Conservation (phyloP, 2,888 invertebrate species). For the Meteorus cinctellus region DNA sequence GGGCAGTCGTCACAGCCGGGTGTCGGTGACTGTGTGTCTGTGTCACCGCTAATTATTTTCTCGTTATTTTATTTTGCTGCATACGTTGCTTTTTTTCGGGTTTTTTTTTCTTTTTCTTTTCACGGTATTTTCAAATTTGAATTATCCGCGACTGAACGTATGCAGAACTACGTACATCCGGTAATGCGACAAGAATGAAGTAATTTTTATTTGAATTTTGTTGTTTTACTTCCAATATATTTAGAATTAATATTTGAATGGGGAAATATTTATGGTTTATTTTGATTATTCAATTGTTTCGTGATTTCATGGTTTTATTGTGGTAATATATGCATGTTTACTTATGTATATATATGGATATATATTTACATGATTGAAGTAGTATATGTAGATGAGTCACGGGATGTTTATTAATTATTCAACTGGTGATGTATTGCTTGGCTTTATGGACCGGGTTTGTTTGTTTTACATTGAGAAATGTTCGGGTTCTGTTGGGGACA, state of each 20-base stretch:
- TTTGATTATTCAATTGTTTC: too few species aligned
- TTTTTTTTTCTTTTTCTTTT: neutral
- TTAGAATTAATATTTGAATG: too few species aligned
- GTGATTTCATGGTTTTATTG: too few species aligned
- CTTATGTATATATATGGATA: neutral
- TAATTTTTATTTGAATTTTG: too few species aligned
- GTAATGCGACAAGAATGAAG: neutral
- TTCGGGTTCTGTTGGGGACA: neutral
- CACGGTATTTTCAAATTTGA: neutral
- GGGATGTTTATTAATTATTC: constrained; percentile 33
- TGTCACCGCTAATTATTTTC: neutral
- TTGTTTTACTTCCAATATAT: too few species aligned
- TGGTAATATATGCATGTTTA: too few species aligned
- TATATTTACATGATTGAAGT: constrained; percentile 9
- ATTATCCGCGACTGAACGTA: too few species aligned
- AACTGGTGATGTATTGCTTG: constrained; percentile 39
- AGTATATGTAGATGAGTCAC: constrained; percentile 9
- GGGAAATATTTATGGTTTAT: too few species aligned
- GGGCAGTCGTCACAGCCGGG: constrained; percentile 45
- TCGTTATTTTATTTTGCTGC: constrained; percentile 15
- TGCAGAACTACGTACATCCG: neutral
- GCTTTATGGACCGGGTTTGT: constrained; percentile 21
- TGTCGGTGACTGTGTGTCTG: neutral
- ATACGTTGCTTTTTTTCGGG: neutral
- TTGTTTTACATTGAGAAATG: neutral